Evolutionary conservation across 2,797 vertebrate species (phyloP).

Genomic region (Myiotriccus ornatus): DNA sequence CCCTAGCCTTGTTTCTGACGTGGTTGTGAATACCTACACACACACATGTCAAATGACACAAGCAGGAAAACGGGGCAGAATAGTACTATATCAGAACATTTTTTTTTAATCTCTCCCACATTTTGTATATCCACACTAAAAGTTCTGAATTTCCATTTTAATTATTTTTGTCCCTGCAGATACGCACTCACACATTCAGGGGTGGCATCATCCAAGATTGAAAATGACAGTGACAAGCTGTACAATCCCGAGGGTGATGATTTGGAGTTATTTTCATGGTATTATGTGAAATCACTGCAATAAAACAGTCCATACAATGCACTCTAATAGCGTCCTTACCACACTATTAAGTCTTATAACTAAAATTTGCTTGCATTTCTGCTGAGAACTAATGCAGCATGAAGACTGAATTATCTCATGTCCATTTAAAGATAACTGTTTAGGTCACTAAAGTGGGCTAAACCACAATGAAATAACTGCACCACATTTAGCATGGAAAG

Average conservation of each 20-base stretch:
- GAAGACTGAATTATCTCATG: constrained; percentile 47
- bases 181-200: not conserved
- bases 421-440: constrained; percentile 36
- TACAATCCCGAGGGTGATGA: not conserved
- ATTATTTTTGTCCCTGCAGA: not conserved
- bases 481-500: not conserved
- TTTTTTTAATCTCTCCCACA: not conserved
- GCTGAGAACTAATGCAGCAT: constrained; percentile 47
- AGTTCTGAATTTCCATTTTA: not conserved
- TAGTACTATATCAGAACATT: not conserved
- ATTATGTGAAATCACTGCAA: constrained; percentile 1
- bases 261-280: not conserved
- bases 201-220: not conserved
- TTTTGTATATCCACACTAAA: not conserved
- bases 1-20: not conserved
- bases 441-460: not conserved
- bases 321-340: constrained; percentile 7
- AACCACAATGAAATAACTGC: not conserved
- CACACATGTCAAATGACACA: not conserved
- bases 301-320: constrained; percentile 30
- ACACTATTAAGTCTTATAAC: constrained; percentile 8
- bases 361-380: constrained; percentile 30
- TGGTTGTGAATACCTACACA: not conserved
- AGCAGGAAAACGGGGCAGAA: not conserved
- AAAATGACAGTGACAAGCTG: not conserved